Evolutionary conservation across 2,113 vertebrate genomes (phyloP), one percentile per base, ranked within the genome.

Genomic region (Sinocyclocheilus maitianheensis): DNA sequence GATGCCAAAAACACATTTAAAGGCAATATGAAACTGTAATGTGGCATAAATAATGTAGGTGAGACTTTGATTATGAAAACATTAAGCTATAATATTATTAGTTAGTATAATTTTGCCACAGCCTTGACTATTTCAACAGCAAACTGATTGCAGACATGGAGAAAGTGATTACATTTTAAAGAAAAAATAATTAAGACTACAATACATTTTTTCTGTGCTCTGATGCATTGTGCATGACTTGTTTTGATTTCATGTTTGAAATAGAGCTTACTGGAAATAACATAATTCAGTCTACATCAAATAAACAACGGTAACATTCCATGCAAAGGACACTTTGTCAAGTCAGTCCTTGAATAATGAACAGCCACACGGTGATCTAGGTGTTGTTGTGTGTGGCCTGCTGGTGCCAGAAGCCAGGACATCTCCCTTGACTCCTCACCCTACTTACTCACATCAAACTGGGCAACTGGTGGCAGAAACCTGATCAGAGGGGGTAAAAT

Each of bases 381-480:
- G 74, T 83, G 46, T 81, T 83, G 46, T 81, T 78, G 71, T 84
- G 82, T 83, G 81, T 71, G 69, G 24, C 55, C 34, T 77, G 86
- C 30, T 74, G 3, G 55, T 90, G 88, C 91, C 92, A 92, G 91
- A 93, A 92, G 89, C 90, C 92, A 90, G 88, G 91, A 88, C 91
- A 91, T 90, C 89, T 91, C 88, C 88, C 77, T 34, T 82, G 87
- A 85, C 77, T 72, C 26, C 89, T 84, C 84, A 82, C 84, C 58
- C 78, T 34, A 22, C 87, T 84, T 65, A 34, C 76, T 6, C 53
- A 22, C 60, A 82, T 72, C 71, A 92, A 93, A 89, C 91, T 92
- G 89, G 90, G 90, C 92, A 93, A 95, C 94, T 94, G 94, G 94
- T 95, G 95, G 93, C 90, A 93, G 94, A 95, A 95, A 95, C 91